Base-by-base conservation (phyloP, 2,113 vertebrate species). In the Cephalopterus ornatus region DNA sequence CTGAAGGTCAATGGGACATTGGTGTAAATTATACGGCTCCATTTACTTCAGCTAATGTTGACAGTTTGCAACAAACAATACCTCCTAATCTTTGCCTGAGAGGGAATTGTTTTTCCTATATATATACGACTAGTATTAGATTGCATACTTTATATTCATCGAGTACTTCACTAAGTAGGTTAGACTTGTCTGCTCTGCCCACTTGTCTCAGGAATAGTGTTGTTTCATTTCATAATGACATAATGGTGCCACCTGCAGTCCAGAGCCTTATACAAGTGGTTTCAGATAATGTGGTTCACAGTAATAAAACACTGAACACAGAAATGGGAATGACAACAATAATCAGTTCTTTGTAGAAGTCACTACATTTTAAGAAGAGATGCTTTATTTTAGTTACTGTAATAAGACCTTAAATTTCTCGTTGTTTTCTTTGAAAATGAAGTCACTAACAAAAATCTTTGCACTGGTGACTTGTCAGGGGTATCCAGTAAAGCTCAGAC, bases 201-300 rank as follows among this genome's bases (percentile, higher is more conserved):
- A 42, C 67, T 85, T 86, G 70, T 84, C 79, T 78, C 53, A 67
- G 77, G 67, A 94, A 74, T 84, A 67, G 85, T 77, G 46, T 87
- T 82, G 39, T 74, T 91, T 76, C 35, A 5, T 71, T 92, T 85
- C 93, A 91, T 89, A 89, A 84, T 88, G 90, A 95, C 92, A 93
- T 95, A 87, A 92, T 80, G 76, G 83, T 91, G 95, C 90, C 89
- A 94, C 71, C 96, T 94, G 72, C 89, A 89, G 72, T 79, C 83
- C 67, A 67, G 82, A 89, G 35, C 30, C 58, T 53, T 86, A 10
- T 23, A 46, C 33, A n/a, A 73, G 8, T 87, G 55, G 32, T 67
- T 94, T 95, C 56, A 35, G 77, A 42, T 56, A 42, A 71, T 21
- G 70, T 82, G 22, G 32, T 39, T 92, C 41, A 49, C 41, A 39